Percentiles rank a stretch among this genome's conserved stretches.
Conservation (phyloP, 2,888 invertebrate genomes). For the Agrenia bidenticulata region DNA sequence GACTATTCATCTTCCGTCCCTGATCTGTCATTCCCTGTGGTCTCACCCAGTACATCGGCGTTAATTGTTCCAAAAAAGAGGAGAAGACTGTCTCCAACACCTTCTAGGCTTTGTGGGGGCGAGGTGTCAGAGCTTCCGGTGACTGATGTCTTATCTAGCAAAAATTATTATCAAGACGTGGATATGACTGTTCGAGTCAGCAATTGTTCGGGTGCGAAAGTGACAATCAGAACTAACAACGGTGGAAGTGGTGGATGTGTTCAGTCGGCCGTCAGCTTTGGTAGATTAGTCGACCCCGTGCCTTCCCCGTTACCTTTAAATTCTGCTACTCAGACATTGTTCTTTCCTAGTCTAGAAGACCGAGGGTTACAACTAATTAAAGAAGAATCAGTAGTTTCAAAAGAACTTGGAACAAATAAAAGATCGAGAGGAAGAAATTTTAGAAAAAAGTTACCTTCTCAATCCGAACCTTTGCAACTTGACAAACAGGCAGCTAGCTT, state of each 20-base stretch:
- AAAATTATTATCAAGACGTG: conserved; percentile 47
- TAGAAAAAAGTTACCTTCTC: too few relatives aligned
- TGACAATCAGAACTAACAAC: conserved; percentile 47
- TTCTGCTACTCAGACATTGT: neutral
- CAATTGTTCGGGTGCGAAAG: conserved; percentile 51
- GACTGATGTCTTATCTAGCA: conserved; percentile 26
- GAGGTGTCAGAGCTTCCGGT: conserved; percentile 49
- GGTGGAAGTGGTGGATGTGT: conserved; percentile 35
- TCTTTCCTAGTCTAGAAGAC: neutral
- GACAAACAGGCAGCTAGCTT: too few relatives aligned
- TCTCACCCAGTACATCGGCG: conserved; percentile 22
- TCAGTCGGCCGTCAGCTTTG: conserved; percentile 25
- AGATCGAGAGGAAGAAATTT: too few relatives aligned
- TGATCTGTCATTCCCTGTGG: conserved; percentile 1
- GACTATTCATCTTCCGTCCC: conserved; percentile 19
- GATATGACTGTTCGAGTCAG: conserved; percentile 50
- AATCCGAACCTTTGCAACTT: too few relatives aligned
- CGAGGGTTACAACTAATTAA: too few relatives aligned
- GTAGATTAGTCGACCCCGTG: conserved; percentile 28
- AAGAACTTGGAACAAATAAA: too few relatives aligned
- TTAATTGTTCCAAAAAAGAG: conserved; percentile 50
- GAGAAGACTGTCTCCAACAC: conserved; percentile 48
- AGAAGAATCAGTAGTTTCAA: too few relatives aligned
- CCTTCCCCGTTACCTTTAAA: conserved; percentile 30
- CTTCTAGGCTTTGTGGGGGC: conserved; percentile 45